phyloP scores from a whole-genome alignment of 2,113 vertebrate species.

The Stegostoma tigrinum region DNA sequence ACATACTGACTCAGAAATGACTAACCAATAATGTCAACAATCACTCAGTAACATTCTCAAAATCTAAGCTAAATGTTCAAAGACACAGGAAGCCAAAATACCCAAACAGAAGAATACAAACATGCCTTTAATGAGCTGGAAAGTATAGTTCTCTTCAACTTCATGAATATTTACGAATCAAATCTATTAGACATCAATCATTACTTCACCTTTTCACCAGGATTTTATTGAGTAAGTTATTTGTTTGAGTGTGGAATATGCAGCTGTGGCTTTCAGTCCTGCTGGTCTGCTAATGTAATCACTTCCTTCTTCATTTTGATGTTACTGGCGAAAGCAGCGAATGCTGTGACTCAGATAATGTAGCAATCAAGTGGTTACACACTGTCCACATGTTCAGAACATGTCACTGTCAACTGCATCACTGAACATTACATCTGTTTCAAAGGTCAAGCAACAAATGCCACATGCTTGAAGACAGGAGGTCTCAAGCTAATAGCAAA shows the following conservation, averaged over 20 bases:
- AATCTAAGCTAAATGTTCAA: neutral
- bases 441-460: neutral
- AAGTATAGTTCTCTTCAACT: neutral
- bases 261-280: conserved; percentile 4
- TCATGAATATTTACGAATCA: neutral
- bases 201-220: neutral
- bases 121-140: neutral
- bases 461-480: neutral
- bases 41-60: neutral
- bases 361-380: neutral
- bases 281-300: conserved; percentile 5
- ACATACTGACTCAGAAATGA: neutral
- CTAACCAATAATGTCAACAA: neutral
- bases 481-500: neutral
- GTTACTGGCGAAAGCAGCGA: neutral
- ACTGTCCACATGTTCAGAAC: neutral
- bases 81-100: conserved; percentile 34
- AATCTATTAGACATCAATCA: neutral
- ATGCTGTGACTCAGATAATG: neutral
- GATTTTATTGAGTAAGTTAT: neutral
- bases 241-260: neutral
- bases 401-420: neutral
- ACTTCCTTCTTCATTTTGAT: conserved; percentile 26
- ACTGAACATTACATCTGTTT: neutral
- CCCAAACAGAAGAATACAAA: neutral